Evolutionary conservation across 1,140 invertebrate genomes (phyloP).

Genomic region (Drosophila sp.): DNA sequence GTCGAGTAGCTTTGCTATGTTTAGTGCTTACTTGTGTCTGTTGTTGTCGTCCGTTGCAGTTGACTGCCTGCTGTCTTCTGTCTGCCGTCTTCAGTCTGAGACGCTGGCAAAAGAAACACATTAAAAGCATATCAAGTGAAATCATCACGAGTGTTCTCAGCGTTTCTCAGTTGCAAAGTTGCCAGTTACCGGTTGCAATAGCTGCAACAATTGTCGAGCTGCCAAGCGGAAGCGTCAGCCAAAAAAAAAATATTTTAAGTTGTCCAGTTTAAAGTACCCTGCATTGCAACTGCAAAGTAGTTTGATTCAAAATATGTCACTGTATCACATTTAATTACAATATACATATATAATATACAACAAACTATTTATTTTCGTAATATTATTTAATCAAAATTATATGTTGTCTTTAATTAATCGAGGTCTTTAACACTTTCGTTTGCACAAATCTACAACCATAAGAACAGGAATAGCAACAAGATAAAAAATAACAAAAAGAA

Average conservation of each 20-base stretch:
- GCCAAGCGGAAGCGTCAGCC: constrained; percentile 38
- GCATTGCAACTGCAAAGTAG: neutral
- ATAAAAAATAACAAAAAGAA: too few relatives aligned
- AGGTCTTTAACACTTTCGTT: constrained; percentile 37
- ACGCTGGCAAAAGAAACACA: constrained; percentile 73
- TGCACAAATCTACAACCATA: constrained; percentile 22
- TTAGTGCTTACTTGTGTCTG: neutral
- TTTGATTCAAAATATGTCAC: too few relatives aligned
- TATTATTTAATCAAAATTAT: too few relatives aligned
- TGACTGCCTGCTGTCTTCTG: constrained; percentile 56
- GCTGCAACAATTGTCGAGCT: constrained; percentile 24
- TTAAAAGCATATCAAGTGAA: constrained; percentile 78
- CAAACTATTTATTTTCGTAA: too few relatives aligned
- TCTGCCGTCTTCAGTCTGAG: constrained; percentile 33
- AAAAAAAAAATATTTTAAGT: constrained; percentile 29
- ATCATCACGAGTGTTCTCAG: constrained; percentile 70
- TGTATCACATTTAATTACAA: too few relatives aligned
- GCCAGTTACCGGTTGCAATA: constrained; percentile 30
- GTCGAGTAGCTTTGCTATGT: neutral
- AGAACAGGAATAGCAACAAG: neutral
- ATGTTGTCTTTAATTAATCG: too few relatives aligned
- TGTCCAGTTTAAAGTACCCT: constrained; percentile 21
- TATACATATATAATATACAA: too few relatives aligned
- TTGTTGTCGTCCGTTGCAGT: constrained; percentile 60
- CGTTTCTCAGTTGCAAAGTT: constrained; percentile 43